Base-by-base conservation (phyloP, 2,797 vertebrate genomes). In the Aplochiton taeniatus region DNA sequence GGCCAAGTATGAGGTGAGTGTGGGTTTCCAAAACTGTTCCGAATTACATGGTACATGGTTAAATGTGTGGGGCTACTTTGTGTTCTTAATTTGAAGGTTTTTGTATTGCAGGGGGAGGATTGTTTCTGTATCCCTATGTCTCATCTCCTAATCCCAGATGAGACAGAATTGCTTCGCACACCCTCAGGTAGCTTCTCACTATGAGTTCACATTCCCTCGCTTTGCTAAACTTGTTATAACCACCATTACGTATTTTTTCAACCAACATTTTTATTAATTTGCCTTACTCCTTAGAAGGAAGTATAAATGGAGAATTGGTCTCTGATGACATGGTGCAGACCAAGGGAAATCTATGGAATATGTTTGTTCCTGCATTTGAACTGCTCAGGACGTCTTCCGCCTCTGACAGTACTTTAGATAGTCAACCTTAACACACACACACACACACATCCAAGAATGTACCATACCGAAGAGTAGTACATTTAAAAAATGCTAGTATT, bases 281-380 rank as follows among this genome's bases (percentile, higher is more conserved):
- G 45, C 16, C 16, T 4, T 51, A 4, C n/a, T 17, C 8, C 3
- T 17, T 9, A 59, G 58, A 45, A 43, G 75, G 70, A n/a, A 52
- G 66, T 47, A 3, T 63, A 0, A 11, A 67, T 0, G 69, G 73
- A 9, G 43, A 67, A 45, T 0, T 58, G 7, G 2, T 61, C 1
- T 0, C 18, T 8, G 49, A 4, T 9, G 4, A 66, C 14, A 31
- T 19, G 5, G 57, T 63, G 8, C 0, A 14, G 0, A 17, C 10
- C 20, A 17, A 16, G 41, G 17, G 58, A 13, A 79, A 80, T 49
- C 85, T 81, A 0, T 91, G 88, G 88, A 79, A 88, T 60, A 65
- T 70, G 0, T 90, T 83, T 14, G n/a, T 71, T 52, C 72, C 83
- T 11, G 85, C 77, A 0, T 12, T 12, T 19, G 50, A 54, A 5